Conservation (phyloP, 2,888 invertebrate genomes). For the Boloria selene region DNA sequence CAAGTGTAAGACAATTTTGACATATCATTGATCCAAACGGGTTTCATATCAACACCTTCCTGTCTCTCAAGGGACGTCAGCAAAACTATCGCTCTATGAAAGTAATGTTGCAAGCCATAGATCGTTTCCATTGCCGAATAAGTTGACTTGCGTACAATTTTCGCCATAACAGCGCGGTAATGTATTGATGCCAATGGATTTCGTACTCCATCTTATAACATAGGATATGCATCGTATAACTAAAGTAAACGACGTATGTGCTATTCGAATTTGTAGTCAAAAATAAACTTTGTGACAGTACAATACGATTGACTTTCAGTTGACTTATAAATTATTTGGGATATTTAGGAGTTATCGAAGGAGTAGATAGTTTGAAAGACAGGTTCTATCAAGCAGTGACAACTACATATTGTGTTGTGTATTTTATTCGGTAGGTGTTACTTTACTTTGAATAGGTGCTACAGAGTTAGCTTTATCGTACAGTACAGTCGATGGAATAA, state of each 20-base stretch:
- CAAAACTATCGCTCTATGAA: slow-evolving; percentile 37
- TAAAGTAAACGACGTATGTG: slow-evolving; percentile 41
- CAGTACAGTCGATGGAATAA: slow-evolving; percentile 25
- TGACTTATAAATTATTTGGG: neutral
- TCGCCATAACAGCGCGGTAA: slow-evolving; percentile 38
- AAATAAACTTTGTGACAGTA: neutral
- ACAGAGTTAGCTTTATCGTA: slow-evolving; percentile 63
- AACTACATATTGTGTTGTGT: slow-evolving; percentile 79
- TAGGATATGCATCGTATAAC: slow-evolving; percentile 22
- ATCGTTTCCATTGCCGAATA: slow-evolving; percentile 43
- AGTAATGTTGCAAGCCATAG: neutral
- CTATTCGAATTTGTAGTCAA: neutral
- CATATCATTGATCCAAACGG: slow-evolving; percentile 75
- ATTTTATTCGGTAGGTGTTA: slow-evolving; percentile 74
- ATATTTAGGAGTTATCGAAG: slow-evolving; percentile 24
- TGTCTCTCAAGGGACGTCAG: slow-evolving; percentile 56
- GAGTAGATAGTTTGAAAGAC: slow-evolving; percentile 77
- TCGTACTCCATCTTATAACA: slow-evolving; percentile 6
- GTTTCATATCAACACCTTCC: slow-evolving; percentile 73
- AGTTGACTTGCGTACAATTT: neutral
- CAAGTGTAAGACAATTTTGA: slow-evolving; percentile 77
- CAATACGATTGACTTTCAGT: slow-evolving; percentile 30
- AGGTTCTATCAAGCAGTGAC: slow-evolving; percentile 79
- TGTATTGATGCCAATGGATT: slow-evolving; percentile 13
- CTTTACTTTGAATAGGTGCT: slow-evolving; percentile 64